A percentile compares a stretch with the other conserved stretches of the same genome.
phyloP scores from a whole-genome alignment of 2,797 vertebrate genomes.

The Galago senegalensis region DNA sequence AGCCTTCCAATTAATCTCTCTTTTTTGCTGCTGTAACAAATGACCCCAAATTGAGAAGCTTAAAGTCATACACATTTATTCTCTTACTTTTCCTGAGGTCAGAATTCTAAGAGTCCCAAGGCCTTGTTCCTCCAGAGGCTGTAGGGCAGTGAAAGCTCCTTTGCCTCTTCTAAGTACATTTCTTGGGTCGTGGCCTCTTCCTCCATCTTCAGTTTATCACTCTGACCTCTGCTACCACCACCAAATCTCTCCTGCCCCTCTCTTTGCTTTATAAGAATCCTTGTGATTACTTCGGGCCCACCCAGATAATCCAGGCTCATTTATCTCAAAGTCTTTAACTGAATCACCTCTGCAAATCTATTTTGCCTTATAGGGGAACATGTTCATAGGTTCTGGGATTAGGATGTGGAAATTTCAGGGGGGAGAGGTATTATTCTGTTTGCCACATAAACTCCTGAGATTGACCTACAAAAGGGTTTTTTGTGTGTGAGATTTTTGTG shows the following conservation, averaged over 20 bases:
- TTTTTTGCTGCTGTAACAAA: background rate
- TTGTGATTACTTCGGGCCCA: no score
- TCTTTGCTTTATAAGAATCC: background rate
- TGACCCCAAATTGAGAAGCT: background rate
- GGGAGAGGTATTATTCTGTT: background rate
- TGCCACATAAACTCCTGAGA: background rate
- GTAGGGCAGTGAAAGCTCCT: background rate
- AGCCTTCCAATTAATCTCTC: background rate
- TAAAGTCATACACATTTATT: background rate
- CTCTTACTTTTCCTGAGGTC: no score
- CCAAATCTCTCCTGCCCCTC: fast-evolving
- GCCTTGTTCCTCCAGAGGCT: background rate
- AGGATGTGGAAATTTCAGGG: background rate
- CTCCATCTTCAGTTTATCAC: background rate
- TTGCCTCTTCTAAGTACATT: fast-evolving
- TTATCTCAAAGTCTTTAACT: background rate
- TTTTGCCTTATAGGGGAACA: background rate
- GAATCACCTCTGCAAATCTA: background rate
- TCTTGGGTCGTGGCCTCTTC: fast-evolving
- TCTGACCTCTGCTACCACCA: background rate
- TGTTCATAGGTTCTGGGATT: background rate
- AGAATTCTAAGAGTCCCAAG: background rate
- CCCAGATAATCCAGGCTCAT: background rate
- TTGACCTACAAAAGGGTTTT: background rate
- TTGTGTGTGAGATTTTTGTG: background rate